A percentile compares a stretch with the other conserved stretches of the same genome.
These are phyloP conservation scores for Pelobates fuscus DNA, from an alignment of 2,113 vertebrate genomes.

Conservation along the genomic window DNA sequence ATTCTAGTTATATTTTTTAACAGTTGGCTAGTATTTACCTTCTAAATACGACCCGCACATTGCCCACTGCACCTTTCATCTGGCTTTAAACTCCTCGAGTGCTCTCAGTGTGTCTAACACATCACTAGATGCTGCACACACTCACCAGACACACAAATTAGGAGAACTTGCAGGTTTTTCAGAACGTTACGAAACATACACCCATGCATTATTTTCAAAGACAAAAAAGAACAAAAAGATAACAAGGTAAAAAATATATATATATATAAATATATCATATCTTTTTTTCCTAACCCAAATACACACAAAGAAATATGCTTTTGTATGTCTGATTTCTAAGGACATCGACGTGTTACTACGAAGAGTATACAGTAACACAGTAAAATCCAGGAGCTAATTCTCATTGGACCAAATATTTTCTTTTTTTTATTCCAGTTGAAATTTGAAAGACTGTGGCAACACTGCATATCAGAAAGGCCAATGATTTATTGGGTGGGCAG, in stretches of 20 bases:
- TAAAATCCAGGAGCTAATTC: not conserved
- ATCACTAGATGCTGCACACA: too few species aligned
- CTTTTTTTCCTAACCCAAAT: not conserved
- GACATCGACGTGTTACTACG: not conserved
- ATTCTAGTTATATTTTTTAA: conserved; percentile 66
- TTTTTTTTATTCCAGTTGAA: not conserved
- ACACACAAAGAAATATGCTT: conserved; percentile 3
- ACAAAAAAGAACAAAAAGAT: too few species aligned
- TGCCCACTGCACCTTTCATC: conserved; percentile 52
- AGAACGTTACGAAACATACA: conserved; percentile 15
- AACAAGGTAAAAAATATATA: not conserved
- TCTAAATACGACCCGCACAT: conserved; percentile 53
- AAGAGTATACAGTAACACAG: not conserved
- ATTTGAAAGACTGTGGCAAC: not conserved
- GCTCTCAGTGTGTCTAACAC: too few species aligned
- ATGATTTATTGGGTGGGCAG: not conserved
- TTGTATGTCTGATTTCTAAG: conserved; percentile 9
- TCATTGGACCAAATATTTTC: not conserved
- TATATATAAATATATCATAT: too few species aligned
- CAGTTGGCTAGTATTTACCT: not conserved
- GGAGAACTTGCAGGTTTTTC: conserved; percentile 49
- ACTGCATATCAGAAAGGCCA: not conserved
- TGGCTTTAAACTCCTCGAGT: too few species aligned
- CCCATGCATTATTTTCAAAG: too few species aligned
- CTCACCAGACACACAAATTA: too few species aligned